Base-by-base conservation (phyloP, 2,888 invertebrate species). In the Zootermopsis nevadensis region DNA sequence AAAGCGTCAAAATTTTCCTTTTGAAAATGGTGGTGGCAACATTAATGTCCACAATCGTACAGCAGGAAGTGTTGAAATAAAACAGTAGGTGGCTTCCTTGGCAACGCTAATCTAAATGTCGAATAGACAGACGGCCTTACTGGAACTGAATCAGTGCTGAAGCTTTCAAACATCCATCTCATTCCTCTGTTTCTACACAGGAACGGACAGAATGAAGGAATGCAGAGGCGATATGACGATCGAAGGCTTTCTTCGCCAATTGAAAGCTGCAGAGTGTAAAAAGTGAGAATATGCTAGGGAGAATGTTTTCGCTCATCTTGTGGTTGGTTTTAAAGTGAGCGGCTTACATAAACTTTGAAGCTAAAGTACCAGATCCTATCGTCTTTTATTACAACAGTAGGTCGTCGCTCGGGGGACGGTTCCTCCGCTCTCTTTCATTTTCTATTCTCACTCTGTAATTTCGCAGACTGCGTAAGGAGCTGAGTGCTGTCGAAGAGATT, bases 161-260 rank as follows among this genome's bases (percentile, higher is more conserved):
- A 7, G 77, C 77, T 77, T 53, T 55, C 77, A 77, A 77, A 15
- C n/a, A 27, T 77, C 48, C 38, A 77, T 77, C 77, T 77, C 77
- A 77, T 55, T 77, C 55, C 48, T 77, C 77, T 77, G 53, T 31
- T 77, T 24, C 55, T 55, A 77, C 53, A 77, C 31, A 55, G 77
- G 31, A 27, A 38, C 27, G n/a, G 27, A 76, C 42, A 77, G 48
- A 48, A 19, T 77, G 77, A 77, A 22, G 76, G 76, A 76, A 76
- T 76, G 10, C 27, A 27, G 42, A 42, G 27, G 27, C n/a, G 42
- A 48, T 12, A 48, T 22, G 15, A 33, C n/a, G 76, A 77, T 77
- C 77, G 77, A 77, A 55, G 27, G 77, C 77, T 77, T 77, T 77
- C 55, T 77, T 55, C 42, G 31, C 55, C 30, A 77, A 77, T 31